Percentiles rank a stretch among this genome's conserved stretches.
These are phyloP conservation scores for Lordiphosa mommai DNA, from an alignment of 1,140 invertebrate genomes.

Conservation along the genomic window DNA sequence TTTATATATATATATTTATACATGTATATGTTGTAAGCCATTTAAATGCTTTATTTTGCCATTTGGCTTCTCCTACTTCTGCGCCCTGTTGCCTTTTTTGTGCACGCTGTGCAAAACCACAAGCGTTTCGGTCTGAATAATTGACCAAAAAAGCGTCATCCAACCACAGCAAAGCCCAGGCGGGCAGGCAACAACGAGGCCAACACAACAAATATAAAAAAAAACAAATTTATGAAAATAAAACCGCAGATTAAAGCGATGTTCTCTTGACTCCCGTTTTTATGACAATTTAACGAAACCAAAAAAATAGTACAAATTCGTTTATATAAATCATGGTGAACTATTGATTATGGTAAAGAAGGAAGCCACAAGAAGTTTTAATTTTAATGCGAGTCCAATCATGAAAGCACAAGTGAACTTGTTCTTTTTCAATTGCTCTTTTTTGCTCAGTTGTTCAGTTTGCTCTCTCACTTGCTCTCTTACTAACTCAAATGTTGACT, in stretches of 20 bases:
- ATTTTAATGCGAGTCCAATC: too few relatives aligned
- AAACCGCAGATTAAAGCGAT: conserved; percentile 60
- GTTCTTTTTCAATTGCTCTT: too few relatives aligned
- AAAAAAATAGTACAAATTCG: too few relatives aligned
- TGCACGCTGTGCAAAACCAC: conserved; percentile 43
- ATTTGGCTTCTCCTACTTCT: background rate
- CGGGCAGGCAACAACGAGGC: conserved; percentile 18
- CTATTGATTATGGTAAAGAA: too few relatives aligned
- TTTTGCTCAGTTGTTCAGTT: too few relatives aligned
- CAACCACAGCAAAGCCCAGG: conserved; percentile 60
- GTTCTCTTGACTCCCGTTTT: conserved; percentile 7
- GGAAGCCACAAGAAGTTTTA: too few relatives aligned
- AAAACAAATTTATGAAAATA: conserved; percentile 69
- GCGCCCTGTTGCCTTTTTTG: conserved; percentile 1
- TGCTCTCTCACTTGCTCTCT: too few relatives aligned
- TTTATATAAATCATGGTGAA: too few relatives aligned
- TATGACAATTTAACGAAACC: background rate
- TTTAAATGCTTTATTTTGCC: conserved; percentile 50
- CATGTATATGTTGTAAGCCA: conserved; percentile 24
- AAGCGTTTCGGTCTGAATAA: conserved; percentile 69
- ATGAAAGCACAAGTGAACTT: too few relatives aligned
- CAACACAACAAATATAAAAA: conserved; percentile 57
- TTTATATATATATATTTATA: background rate
- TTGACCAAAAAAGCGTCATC: conserved; percentile 52
- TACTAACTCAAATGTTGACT: too few relatives aligned